Percentiles rank a stretch among this genome's conserved stretches.
Evolutionary conservation across 92 coral and sea anemone species (phyloP).

Genomic region (Hydrozoanthus gracilis): DNA sequence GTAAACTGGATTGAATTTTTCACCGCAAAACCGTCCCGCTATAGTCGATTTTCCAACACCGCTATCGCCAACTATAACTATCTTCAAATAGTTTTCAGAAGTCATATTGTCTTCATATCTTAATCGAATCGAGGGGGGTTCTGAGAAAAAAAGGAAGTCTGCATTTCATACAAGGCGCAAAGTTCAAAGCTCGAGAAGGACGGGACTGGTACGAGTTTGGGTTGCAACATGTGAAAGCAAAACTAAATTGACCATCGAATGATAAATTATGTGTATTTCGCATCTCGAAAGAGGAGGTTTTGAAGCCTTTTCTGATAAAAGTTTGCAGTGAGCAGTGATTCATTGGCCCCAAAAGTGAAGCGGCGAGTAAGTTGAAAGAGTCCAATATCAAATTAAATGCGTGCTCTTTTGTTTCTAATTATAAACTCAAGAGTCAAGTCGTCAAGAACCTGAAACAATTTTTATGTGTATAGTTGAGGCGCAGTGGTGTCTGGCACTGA

Average conservation of each 20-base stretch:
- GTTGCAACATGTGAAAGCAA: too few relatives aligned
- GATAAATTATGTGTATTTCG: not conserved
- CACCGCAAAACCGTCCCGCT: conserved; percentile 71
- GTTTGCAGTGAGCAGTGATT: too few relatives aligned
- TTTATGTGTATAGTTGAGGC: too few relatives aligned
- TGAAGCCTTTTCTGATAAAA: too few relatives aligned
- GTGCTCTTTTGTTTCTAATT: too few relatives aligned
- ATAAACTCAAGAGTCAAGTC: too few relatives aligned
- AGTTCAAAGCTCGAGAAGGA: not conserved
- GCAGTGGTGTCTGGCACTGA: too few relatives aligned
- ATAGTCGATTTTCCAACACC: conserved; percentile 94
- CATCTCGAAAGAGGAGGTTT: too few relatives aligned
- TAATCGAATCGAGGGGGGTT: not conserved
- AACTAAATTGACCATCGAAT: not conserved
- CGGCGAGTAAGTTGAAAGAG: too few relatives aligned
- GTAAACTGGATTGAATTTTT: conserved; percentile 67
- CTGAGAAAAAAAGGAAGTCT: not conserved
- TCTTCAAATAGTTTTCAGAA: conserved; percentile 53
- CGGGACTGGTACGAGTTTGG: conserved; percentile 28
- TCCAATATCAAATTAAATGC: too few relatives aligned
- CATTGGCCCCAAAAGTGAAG: too few relatives aligned
- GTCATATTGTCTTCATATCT: conserved; percentile 4
- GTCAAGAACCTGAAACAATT: too few relatives aligned
- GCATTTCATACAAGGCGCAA: conserved; percentile 3
- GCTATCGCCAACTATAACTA: conserved; percentile 89